These are phyloP conservation scores for Aphodius sticticus DNA, from an alignment of 2,888 invertebrate species.

Conservation along the genomic window DNA sequence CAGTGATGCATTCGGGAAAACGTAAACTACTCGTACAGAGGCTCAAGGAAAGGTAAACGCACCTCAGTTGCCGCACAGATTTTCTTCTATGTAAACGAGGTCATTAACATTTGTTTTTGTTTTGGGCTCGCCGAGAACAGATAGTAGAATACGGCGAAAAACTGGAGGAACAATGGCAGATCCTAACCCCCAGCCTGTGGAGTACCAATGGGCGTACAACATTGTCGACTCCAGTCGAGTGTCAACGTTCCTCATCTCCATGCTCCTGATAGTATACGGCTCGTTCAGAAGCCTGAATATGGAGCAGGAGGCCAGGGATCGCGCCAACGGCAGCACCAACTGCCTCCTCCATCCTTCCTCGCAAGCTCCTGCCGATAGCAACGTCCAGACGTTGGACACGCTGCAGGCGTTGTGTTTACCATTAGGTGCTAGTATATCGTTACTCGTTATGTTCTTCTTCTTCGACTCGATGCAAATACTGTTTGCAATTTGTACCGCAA, in stretches of 20 bases:
- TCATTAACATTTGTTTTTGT: constrained; percentile 43
- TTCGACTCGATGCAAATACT: constrained; percentile 98
- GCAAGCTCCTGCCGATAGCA: constrained; percentile 52
- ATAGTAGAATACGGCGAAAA: constrained; percentile 29
- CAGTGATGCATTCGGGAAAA: constrained; percentile 50
- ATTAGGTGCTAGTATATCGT: constrained; percentile 92
- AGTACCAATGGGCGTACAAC: constrained; percentile 89
- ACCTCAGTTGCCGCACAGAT: background rate
- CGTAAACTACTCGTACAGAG: constrained; percentile 38
- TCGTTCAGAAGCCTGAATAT: constrained; percentile 96
- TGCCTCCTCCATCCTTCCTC: constrained; percentile 56
- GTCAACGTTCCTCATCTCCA: constrained; percentile 96
- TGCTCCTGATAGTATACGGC: constrained; percentile 96
- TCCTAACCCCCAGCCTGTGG: constrained; percentile 54
- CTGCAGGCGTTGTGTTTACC: constrained; percentile 98
- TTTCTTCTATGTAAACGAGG: constrained; percentile 37
- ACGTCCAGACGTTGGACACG: constrained; percentile 92
- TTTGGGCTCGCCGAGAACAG: constrained; percentile 31
- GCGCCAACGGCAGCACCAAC: constrained; percentile 63
- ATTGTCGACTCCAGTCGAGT: constrained; percentile 98
- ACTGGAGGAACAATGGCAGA: constrained; percentile 41
- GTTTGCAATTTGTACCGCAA: constrained; percentile 96
- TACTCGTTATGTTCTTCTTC: constrained; percentile 98
- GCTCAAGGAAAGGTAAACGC: constrained; percentile 29
- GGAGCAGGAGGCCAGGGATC: constrained; percentile 90